Conservation (phyloP, 2,888 invertebrate genomes). For the Conchocele bisecta region DNA sequence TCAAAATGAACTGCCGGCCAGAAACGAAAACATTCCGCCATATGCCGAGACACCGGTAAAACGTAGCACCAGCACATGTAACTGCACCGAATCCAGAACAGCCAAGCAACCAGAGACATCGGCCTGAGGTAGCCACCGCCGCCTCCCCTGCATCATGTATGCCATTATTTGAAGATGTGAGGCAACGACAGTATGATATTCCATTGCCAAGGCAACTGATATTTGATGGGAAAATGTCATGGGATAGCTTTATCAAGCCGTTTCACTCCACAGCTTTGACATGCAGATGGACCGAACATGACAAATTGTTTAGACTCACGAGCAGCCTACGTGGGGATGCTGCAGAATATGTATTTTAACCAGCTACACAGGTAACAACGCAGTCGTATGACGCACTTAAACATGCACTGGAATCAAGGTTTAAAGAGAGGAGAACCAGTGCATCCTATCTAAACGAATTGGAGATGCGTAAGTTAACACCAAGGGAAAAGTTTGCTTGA, state of each 20-base stretch:
- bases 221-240: conserved; percentile 9
- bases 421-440: conserved; percentile 13
- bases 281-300: not conserved
- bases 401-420: conserved; percentile 7
- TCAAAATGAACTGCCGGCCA: too few species aligned
- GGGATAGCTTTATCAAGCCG: not conserved
- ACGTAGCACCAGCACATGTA: too few species aligned
- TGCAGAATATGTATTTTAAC: conserved; percentile 7
- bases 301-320: conserved; percentile 1
- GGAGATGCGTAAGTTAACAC: conserved; percentile 27
- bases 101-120: too few species aligned
- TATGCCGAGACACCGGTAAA: too few species aligned
- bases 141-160: too few species aligned
- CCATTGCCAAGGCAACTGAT: conserved; percentile 1
- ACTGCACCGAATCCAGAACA: too few species aligned
- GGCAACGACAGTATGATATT: not conserved
- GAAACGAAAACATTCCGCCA: too few species aligned
- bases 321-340: not conserved
- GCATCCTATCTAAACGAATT: conserved; percentile 41
- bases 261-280: not conserved
- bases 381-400: not conserved
- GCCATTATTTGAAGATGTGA: too few species aligned
- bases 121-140: too few species aligned
- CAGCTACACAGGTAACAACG: not conserved
- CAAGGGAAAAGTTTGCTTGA: conserved; percentile 39